These are phyloP conservation scores for Garra rufa DNA, from an alignment of 2,113 vertebrate genomes.

Conservation along the genomic window DNA sequence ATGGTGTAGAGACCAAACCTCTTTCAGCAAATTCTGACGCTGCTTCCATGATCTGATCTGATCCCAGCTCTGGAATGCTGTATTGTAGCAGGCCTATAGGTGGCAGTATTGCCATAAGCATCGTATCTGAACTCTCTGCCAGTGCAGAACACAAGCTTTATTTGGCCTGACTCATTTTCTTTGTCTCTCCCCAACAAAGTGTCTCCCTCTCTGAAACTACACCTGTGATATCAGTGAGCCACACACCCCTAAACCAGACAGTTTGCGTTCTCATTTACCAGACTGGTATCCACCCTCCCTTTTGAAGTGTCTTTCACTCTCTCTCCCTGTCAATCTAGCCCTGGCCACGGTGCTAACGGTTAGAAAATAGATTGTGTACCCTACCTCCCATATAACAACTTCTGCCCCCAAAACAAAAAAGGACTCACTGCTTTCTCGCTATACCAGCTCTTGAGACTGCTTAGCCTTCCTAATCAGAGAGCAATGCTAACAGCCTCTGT, in stretches of 20 bases:
- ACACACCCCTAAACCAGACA: slow-evolving; percentile 41
- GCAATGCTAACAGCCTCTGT: slow-evolving; percentile 72
- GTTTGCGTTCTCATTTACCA: slow-evolving; percentile 22
- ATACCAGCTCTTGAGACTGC: slow-evolving; percentile 65
- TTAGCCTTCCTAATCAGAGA: slow-evolving; percentile 77
- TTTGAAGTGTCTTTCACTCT: slow-evolving; percentile 18
- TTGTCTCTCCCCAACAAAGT: slow-evolving; percentile 50
- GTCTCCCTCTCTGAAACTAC: slow-evolving; percentile 29
- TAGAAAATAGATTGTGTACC: slow-evolving; percentile 24
- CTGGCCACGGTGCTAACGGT: background rate
- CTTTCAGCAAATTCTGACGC: no score
- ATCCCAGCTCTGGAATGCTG: background rate
- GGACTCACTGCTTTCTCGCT: slow-evolving; percentile 29
- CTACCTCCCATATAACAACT: slow-evolving; percentile 26
- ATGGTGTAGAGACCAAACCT: background rate
- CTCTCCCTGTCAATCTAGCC: slow-evolving; percentile 19
- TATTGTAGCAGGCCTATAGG: slow-evolving; percentile 61
- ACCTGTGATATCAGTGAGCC: slow-evolving; percentile 45
- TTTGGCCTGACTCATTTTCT: slow-evolving; percentile 32
- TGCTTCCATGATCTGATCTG: background rate
- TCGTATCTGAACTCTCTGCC: background rate
- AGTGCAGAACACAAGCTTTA: background rate
- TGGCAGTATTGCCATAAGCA: slow-evolving; percentile 63
- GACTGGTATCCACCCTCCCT: slow-evolving; percentile 29
- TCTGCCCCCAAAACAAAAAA: slow-evolving; percentile 54